A percentile compares a stretch with the other conserved stretches of the same genome.
These are phyloP conservation scores for Apodemus sylvaticus DNA, from an alignment of 2,113 vertebrate species.

Conservation along the genomic window DNA sequence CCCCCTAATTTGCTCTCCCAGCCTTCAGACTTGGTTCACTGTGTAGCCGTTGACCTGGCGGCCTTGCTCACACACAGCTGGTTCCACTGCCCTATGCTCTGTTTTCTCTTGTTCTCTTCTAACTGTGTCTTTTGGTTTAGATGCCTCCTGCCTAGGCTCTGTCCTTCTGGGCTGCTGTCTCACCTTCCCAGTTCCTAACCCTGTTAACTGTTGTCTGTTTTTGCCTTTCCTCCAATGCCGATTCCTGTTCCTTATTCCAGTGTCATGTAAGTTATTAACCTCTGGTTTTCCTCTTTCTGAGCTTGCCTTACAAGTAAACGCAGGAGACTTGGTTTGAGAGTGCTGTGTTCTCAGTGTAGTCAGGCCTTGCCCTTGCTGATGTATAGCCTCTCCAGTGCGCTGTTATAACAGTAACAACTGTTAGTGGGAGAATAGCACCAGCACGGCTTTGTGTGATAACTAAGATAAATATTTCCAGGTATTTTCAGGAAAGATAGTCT, in stretches of 20 bases:
- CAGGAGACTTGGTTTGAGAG: conserved; percentile 57
- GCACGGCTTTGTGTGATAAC: conserved; percentile 74
- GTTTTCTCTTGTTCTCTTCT: conserved; percentile 70
- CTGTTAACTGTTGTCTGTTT: conserved; percentile 95
- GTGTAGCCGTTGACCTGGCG: background rate
- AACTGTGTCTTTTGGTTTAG: conserved; percentile 79
- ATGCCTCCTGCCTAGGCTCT: conserved; percentile 79
- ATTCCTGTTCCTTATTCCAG: conserved; percentile 97
- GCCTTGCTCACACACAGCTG: background rate
- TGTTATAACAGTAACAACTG: background rate
- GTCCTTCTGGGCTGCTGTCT: conserved; percentile 77
- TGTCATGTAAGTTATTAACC: conserved; percentile 98
- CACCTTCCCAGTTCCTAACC: conserved; percentile 85
- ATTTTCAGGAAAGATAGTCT: conserved; percentile 65
- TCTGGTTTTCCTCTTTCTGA: conserved; percentile 82
- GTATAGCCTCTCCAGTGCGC: background rate
- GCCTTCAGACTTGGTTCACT: background rate
- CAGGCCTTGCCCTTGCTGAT: conserved; percentile 37
- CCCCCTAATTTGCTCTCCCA: background rate
- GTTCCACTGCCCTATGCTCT: conserved; percentile 45
- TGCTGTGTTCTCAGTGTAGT: background rate
- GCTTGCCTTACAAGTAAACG: conserved; percentile 69
- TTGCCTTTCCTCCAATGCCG: conserved; percentile 90
- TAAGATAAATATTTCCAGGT: conserved; percentile 70
- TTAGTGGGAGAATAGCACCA: conserved; percentile 36